Conservation (phyloP, 2,888 invertebrate species). For the Fragum fragum region DNA sequence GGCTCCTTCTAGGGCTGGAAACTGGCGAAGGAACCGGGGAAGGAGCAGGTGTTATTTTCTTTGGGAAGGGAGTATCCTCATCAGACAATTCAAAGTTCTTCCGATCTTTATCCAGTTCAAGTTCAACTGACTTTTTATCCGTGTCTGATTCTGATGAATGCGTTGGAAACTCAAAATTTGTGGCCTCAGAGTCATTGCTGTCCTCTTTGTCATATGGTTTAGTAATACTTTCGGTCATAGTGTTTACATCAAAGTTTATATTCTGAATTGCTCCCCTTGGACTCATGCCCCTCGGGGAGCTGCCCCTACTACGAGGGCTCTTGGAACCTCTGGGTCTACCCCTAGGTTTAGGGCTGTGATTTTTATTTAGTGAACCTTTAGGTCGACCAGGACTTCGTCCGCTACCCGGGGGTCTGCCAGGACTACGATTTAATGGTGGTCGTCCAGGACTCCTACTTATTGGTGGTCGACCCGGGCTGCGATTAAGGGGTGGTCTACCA, state of each 20-base stretch:
- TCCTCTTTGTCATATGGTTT: constrained; percentile 13
- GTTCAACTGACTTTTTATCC: constrained; percentile 7
- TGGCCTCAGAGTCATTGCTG: constrained; percentile 55
- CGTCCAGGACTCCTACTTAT: constrained; percentile 45
- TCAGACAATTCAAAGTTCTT: constrained; percentile 14
- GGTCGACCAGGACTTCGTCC: constrained; percentile 60
- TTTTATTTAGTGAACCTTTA: constrained; percentile 44
- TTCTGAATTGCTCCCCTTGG: constrained; percentile 49
- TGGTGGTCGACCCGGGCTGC: constrained; percentile 55
- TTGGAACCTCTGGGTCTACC: constrained; percentile 61
- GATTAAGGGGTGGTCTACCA: constrained; percentile 53
- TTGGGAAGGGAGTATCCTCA: background rate
- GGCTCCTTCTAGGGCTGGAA: background rate
- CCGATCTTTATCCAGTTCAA: background rate
- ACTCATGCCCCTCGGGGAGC: constrained; percentile 57
- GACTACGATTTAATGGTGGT: constrained; percentile 50
- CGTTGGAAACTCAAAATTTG: constrained; percentile 54
- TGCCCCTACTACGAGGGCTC: constrained; percentile 61
- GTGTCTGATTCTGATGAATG: constrained; percentile 33
- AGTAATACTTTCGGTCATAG: background rate
- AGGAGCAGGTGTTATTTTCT: background rate
- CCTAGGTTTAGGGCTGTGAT: constrained; percentile 56
- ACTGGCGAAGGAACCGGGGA: background rate
- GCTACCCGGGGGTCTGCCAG: constrained; percentile 39
- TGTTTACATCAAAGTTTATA: constrained; percentile 55